These are phyloP conservation scores for Sinosuthora webbiana DNA, from an alignment of 2,113 vertebrate species.

Conservation along the genomic window DNA sequence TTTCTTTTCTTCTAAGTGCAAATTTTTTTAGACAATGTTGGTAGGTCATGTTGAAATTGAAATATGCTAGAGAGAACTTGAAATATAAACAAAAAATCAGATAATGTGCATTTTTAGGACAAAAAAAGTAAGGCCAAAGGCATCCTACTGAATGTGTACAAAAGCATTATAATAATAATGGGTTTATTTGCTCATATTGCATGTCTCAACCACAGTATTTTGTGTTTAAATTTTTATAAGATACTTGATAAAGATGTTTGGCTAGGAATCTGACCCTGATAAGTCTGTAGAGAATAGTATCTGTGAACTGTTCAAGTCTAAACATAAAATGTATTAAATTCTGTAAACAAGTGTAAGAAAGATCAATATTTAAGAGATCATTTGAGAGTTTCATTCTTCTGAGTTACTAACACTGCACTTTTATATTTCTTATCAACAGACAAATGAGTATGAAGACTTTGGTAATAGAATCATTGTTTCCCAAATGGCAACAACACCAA, in stretches of 20 bases:
- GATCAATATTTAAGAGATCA: background rate
- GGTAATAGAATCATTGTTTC: constrained; percentile 86
- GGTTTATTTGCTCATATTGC: background rate
- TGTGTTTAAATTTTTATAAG: background rate
- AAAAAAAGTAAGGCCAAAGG: background rate
- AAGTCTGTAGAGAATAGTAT: background rate
- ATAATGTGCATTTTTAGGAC: background rate
- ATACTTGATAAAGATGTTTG: background rate
- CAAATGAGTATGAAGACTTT: constrained; percentile 86
- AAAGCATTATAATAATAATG: background rate
- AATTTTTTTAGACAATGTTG: background rate
- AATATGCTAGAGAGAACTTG: background rate
- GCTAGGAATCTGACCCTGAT: background rate
- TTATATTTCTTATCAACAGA: constrained; percentile 66
- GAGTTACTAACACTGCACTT: background rate
- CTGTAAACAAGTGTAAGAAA: background rate
- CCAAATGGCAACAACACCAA: constrained; percentile 87
- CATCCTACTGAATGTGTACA: background rate
- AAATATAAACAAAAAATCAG: background rate
- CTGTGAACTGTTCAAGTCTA: background rate
- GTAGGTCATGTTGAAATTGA: background rate
- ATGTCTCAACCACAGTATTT: background rate
- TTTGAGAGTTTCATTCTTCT: background rate
- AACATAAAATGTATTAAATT: background rate
- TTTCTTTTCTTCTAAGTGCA: background rate